Conservation (phyloP, 2,797 vertebrate species). For the Ptychobarbus kaznakovi region DNA sequence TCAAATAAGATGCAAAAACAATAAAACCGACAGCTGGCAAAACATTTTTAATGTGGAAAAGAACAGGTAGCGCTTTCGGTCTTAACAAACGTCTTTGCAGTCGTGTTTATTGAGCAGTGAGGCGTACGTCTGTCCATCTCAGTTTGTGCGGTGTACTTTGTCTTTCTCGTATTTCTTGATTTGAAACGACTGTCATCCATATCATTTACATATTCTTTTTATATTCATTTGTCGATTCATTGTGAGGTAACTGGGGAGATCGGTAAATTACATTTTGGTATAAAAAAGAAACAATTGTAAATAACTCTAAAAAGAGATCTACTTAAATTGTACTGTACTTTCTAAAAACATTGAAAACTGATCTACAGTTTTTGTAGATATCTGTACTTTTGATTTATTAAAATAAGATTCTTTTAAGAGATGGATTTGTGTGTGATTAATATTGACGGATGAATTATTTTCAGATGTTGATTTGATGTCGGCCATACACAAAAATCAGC, state of each 20-base stretch:
- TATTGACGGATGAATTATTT: neutral
- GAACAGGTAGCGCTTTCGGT: slow-evolving; percentile 35
- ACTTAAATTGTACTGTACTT: slow-evolving; percentile 85
- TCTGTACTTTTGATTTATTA: slow-evolving; percentile 82
- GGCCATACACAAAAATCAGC: neutral
- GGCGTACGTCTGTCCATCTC: slow-evolving; percentile 18
- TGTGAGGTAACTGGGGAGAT: slow-evolving; percentile 70
- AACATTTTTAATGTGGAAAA: slow-evolving; percentile 5
- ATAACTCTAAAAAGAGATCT: slow-evolving; percentile 77
- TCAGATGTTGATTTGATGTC: neutral
- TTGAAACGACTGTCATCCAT: slow-evolving; percentile 57
- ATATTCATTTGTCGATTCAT: slow-evolving; percentile 66
- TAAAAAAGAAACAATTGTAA: slow-evolving; percentile 70
- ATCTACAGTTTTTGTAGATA: slow-evolving; percentile 82
- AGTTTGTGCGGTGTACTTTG: slow-evolving; percentile 25
- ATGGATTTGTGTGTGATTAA: neutral
- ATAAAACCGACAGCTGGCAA: neutral
- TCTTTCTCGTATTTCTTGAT: slow-evolving; percentile 60
- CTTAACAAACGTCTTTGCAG: slow-evolving; percentile 20
- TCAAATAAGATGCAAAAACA: neutral
- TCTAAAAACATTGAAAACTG: slow-evolving; percentile 77
- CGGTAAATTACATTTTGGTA: slow-evolving; percentile 64
- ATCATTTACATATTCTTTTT: slow-evolving; percentile 66
- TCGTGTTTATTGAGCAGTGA: slow-evolving; percentile 29
- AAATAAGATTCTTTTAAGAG: slow-evolving; percentile 72